Base-by-base conservation (phyloP, 2,113 vertebrate genomes). In the Dromas ardeola region DNA sequence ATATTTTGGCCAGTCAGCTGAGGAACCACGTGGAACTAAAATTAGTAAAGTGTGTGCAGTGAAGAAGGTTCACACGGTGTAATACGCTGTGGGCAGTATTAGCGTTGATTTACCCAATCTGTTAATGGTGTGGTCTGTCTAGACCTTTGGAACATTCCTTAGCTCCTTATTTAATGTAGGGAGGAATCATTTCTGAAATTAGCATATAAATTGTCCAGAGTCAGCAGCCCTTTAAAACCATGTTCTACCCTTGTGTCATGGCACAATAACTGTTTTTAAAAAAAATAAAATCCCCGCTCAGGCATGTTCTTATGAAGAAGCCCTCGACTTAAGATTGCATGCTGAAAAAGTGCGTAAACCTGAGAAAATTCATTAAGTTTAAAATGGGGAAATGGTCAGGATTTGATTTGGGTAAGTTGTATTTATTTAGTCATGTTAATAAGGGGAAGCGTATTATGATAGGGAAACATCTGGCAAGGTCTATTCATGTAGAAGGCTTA, bases 81-180 rank as follows among this genome's bases (percentile, higher is more conserved):
- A 70, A 80, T 67, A 62, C 4, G 95, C 95, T 79, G 77, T 77
- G 96, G 96, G 94, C 92, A 78, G 90, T 72, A 73, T 80, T 85
- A 78, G 69, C 72, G 14, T 82, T 61, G 94, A 95, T 74, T 76
- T 94, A 96, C 90, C 93, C 95, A 76, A 94, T 93, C 96, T 92
- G 96, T 95, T 95, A 88, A 79, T 91, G 94, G 81, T 88, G 85
- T 95, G 88, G 59, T 94, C 91, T 88, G 96, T 97, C 71, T 87
- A 71, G 98, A 98, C 97, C 98, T 98, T 98, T 98, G 98, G 97
- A 98, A 98, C 98, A 98, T 98, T 98, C 98, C 97, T 98, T 66
- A 90, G 95, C 86, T 94, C 87, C 93, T 94, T 95, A 96, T 97
- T 97, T 96, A 91, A 98, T 94, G 97, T 78, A 86, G 95, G 95